Percentiles rank a stretch among this genome's conserved stretches.
phyloP scores from a whole-genome alignment of 2,888 invertebrate species.

The Rotaria sp. region DNA sequence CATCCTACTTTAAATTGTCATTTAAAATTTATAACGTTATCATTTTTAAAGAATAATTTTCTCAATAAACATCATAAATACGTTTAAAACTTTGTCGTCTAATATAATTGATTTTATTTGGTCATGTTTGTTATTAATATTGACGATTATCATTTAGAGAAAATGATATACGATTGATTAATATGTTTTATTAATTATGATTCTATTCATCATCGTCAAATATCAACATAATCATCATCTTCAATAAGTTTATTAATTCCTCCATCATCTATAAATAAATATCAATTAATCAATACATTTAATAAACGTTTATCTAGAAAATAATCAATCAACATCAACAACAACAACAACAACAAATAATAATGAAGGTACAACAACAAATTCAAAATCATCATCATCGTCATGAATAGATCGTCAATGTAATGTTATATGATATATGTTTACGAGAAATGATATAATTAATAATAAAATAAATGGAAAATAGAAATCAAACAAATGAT shows the following conservation, averaged over 20 bases:
- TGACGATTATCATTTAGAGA: background rate
- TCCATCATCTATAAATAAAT: background rate
- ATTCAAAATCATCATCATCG: background rate
- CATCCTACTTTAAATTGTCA: background rate
- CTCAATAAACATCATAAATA: background rate
- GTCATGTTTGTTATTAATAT: background rate
- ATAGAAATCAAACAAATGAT: background rate
- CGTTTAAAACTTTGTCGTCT: background rate
- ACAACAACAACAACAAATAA: background rate
- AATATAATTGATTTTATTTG: conserved; percentile 20
- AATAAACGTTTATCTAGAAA: background rate
- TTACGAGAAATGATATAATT: background rate
- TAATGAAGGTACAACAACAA: background rate
- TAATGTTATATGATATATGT: background rate
- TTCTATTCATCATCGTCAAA: too few relatives aligned
- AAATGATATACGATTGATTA: background rate
- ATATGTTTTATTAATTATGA: conserved; percentile 29
- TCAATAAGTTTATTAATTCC: background rate
- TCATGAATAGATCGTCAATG: background rate
- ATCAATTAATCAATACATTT: background rate
- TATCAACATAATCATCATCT: background rate
- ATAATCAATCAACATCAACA: background rate
- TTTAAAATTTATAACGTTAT: background rate
- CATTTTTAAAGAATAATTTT: background rate
- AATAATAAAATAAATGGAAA: background rate